A percentile compares a stretch with the other conserved stretches of the same genome.
Evolutionary conservation across 1,140 invertebrate species (phyloP).

Genomic region (Copidosoma floridanum): DNA sequence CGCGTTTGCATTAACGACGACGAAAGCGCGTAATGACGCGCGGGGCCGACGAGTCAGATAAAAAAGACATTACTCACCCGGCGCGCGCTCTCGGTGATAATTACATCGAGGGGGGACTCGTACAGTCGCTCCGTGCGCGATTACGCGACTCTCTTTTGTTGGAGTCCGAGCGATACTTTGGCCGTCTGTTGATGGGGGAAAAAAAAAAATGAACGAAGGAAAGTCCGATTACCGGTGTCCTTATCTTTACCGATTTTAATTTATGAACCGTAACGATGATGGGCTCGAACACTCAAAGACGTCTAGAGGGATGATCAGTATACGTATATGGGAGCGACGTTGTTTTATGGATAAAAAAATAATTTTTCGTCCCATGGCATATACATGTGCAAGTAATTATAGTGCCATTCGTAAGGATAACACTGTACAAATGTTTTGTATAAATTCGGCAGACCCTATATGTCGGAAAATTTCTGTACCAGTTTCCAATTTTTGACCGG

Average conservation of each 20-base stretch:
- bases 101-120: slow-evolving; percentile 33
- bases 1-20: slow-evolving; percentile 26
- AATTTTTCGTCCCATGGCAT: too few relatives aligned
- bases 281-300: too few relatives aligned
- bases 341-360: too few relatives aligned
- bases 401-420: too few relatives aligned
- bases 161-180: too few relatives aligned
- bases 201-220: slow-evolving; percentile 18
- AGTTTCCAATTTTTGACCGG: too few relatives aligned
- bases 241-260: slow-evolving; percentile 8
- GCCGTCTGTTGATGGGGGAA: slow-evolving; percentile 18
- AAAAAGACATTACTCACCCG: slow-evolving; percentile 49
- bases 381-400: too few relatives aligned
- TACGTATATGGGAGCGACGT: too few relatives aligned
- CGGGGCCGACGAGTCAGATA: slow-evolving; percentile 33
- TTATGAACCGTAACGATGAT: slow-evolving; percentile 5
- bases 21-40: slow-evolving; percentile 36
- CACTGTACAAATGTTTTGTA: too few relatives aligned
- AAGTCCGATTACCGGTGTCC: slow-evolving; percentile 14
- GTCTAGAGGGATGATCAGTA: too few relatives aligned
- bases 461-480: too few relatives aligned
- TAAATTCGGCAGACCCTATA: too few relatives aligned
- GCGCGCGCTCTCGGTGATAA: slow-evolving; percentile 26
- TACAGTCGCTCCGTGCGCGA: not conserved
- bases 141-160: slow-evolving; percentile 3